These are phyloP conservation scores for Euproctis similis DNA, from an alignment of 2,888 invertebrate species.

Conservation along the genomic window DNA sequence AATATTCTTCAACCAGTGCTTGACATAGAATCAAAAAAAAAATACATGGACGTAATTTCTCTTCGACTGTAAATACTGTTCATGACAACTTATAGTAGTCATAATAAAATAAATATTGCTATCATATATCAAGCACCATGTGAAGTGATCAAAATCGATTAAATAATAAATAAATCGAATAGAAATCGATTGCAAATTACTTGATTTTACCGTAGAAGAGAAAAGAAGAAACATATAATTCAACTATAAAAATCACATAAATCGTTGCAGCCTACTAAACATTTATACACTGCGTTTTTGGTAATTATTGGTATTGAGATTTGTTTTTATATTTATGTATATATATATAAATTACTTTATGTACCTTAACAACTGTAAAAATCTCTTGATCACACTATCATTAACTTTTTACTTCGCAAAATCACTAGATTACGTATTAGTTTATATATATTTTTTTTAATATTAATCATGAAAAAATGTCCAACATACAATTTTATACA, in stretches of 20 bases:
- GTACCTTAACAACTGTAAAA: constrained; percentile 76
- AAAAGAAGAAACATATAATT: constrained; percentile 38
- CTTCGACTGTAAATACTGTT: constrained; percentile 12
- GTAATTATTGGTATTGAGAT: constrained; percentile 77
- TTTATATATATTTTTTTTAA: constrained; percentile 68
- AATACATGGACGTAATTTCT: constrained; percentile 29
- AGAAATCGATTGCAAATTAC: constrained; percentile 38
- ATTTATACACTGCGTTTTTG: constrained; percentile 73
- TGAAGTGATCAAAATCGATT: constrained; percentile 33
- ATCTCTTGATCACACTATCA: constrained; percentile 74
- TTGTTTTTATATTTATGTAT: too few relatives aligned
- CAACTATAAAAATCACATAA: constrained; percentile 65
- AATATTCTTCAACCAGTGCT: constrained; percentile 48
- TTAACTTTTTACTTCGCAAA: constrained; percentile 70
- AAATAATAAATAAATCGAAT: too few relatives aligned
- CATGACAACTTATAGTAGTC: constrained; percentile 22
- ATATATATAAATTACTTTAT: constrained; percentile 77
- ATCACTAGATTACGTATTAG: constrained; percentile 75
- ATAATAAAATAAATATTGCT: constrained; percentile 26
- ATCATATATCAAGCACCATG: constrained; percentile 43
- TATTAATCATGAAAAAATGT: constrained; percentile 74
- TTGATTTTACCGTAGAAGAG: constrained; percentile 34
- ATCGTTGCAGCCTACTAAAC: constrained; percentile 63
- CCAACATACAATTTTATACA: constrained; percentile 76
- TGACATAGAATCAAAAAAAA: constrained; percentile 26